Evolutionary conservation across 2,113 vertebrate genomes (phyloP).

Genomic region (Meleagris gallopavo): DNA sequence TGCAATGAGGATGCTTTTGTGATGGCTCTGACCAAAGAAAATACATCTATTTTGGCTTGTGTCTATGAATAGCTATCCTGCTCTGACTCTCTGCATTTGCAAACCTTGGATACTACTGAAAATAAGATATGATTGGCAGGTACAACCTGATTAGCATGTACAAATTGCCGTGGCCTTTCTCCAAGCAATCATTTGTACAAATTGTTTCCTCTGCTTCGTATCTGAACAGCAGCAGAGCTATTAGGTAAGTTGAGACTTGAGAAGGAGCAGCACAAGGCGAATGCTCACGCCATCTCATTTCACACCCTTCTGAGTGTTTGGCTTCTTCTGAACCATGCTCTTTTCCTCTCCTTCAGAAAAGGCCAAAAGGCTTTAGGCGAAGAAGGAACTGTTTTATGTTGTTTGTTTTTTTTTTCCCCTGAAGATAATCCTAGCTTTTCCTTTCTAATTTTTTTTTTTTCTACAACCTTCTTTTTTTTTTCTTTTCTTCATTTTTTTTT

Average conservation of each 20-base stretch:
- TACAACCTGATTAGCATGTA: constrained; percentile 19
- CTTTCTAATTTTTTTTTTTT: background rate
- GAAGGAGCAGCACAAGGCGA: background rate
- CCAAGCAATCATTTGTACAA: constrained; percentile 30
- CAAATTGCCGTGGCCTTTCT: constrained; percentile 59
- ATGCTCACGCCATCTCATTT: background rate
- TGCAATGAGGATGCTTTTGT: constrained; percentile 36
- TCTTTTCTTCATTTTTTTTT: background rate
- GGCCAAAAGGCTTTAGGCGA: background rate
- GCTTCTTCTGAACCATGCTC: background rate
- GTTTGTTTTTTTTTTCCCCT: background rate
- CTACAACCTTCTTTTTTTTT: background rate
- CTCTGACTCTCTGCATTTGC: constrained; percentile 24
- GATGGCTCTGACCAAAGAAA: constrained; percentile 41
- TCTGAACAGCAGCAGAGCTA: background rate
- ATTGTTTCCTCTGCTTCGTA: constrained; percentile 25
- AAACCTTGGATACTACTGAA: constrained; percentile 30
- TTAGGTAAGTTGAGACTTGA: background rate
- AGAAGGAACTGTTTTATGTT: background rate
- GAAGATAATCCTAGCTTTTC: background rate
- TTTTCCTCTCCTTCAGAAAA: background rate
- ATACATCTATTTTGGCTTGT: constrained; percentile 31
- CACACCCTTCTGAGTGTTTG: constrained; percentile 3
- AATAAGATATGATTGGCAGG: constrained; percentile 48
- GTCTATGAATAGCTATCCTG: constrained; percentile 25